Percentiles rank a stretch among this genome's conserved stretches.
Evolutionary conservation across 2,888 invertebrate genomes (phyloP).

Genomic region (Thereva nobilitata): DNA sequence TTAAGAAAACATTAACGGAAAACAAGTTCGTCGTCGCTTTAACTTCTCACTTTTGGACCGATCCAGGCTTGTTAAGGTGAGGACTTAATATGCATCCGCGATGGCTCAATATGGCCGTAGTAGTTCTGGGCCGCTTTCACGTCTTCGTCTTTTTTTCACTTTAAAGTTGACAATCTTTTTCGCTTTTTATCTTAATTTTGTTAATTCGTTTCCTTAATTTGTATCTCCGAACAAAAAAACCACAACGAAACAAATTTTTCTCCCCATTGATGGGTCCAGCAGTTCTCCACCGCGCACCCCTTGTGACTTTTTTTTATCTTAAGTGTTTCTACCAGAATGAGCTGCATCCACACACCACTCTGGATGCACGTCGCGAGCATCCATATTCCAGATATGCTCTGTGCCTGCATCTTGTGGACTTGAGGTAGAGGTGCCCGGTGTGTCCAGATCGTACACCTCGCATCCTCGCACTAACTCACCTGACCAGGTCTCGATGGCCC

Average conservation of each 20-base stretch:
- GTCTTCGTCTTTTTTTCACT: not conserved
- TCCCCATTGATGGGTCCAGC: too few relatives aligned
- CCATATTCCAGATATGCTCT: too few relatives aligned
- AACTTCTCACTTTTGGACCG: constrained; percentile 23
- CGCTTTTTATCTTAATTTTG: constrained; percentile 30
- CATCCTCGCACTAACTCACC: too few relatives aligned
- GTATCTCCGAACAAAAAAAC: constrained; percentile 9
- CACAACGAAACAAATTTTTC: too few relatives aligned
- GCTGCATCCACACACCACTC: too few relatives aligned
- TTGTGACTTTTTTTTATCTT: too few relatives aligned
- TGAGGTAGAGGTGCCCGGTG: too few relatives aligned
- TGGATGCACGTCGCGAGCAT: too few relatives aligned
- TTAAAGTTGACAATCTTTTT: constrained; percentile 22
- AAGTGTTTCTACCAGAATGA: constrained; percentile 4
- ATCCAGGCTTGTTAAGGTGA: not conserved
- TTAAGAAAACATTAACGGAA: constrained; percentile 28
- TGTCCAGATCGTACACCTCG: too few relatives aligned
- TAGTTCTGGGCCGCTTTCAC: not conserved
- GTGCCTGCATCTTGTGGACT: too few relatives aligned
- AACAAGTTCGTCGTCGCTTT: constrained; percentile 28
- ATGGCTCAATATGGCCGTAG: constrained; percentile 14
- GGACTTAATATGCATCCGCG: constrained; percentile 18
- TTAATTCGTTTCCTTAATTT: constrained; percentile 37
- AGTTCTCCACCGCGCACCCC: too few relatives aligned
- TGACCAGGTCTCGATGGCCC: too few relatives aligned